Base-by-base conservation (phyloP, 2,797 vertebrate species). In the Acomys russatus region DNA sequence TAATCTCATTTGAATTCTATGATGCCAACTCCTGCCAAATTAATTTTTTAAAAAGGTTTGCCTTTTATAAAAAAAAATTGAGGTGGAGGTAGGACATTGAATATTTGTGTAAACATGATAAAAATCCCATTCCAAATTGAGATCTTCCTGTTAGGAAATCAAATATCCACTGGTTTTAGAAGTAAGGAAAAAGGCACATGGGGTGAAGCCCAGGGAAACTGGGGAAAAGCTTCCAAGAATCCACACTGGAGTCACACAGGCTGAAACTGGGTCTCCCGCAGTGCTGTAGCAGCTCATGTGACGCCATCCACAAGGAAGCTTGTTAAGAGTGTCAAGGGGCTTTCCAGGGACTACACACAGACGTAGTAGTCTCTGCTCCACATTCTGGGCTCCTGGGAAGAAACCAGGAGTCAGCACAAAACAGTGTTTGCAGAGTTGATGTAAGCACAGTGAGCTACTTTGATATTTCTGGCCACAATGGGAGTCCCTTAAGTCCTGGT, bases 21-120 rank as follows among this genome's bases (percentile, higher is more conserved):
- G 7, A 77, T 73, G n/a, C 35, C 77, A 96, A 92, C 15, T 9
- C 56, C 51, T 92, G 79, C 38, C 88, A 95, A 90, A 68, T 49
- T 88, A 91, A 51, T 87, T 63, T 87, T 94, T 44, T 4, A 44
- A 85, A 92, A 90, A 49, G 22, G 10, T 49, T 92, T 95, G 90
- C 71, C 15, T 63, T 17, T 30, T 68, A 30, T 68, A 23, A n/a
- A 79, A n/a, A 68, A 49, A 59, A 79, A 22, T 18, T n/a, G 18
- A 22, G 80, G 28, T 18, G 71, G 17, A 33, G 14, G 51, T 38
- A 17, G 78, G 33, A 20, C 9, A 44, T 30, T 61, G 28, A 35
- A 28, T 7, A 66, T 93, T 78, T 79, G 80, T 76, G 88, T 87
- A 85, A 28, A 80, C 30, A 54, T 4, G 15, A 20, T 23, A 49